Evolutionary conservation across 2,888 invertebrate genomes (phyloP).

Genomic region (Rambutsinella grinnellia): DNA sequence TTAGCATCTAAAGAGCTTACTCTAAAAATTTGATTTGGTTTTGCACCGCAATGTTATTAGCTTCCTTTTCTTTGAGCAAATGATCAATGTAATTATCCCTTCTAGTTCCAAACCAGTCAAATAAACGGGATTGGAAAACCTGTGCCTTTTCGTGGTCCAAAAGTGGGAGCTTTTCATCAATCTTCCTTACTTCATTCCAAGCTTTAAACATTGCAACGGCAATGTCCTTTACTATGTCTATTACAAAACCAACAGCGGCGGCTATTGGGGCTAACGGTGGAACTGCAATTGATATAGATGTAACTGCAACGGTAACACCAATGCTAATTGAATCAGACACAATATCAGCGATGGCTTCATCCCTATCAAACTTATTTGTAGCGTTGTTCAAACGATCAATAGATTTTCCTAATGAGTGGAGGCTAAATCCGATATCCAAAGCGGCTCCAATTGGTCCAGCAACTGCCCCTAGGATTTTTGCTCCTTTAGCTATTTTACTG

Average conservation of each 20-base stretch:
- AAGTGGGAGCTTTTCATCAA: conserved; percentile 16
- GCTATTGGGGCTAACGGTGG: conserved; percentile 30
- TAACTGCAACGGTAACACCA: conserved; percentile 22
- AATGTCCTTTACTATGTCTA: neutral
- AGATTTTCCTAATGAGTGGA: conserved; percentile 6
- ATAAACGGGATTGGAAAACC: neutral
- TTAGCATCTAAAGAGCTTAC: too few relatives aligned
- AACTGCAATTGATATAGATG: conserved; percentile 21
- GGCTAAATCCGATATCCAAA: conserved; percentile 22
- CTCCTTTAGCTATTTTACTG: neutral
- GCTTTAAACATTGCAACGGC: conserved; percentile 8
- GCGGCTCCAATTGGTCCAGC: conserved; percentile 27
- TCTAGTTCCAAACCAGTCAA: conserved; percentile 14
- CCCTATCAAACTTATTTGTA: conserved; percentile 20
- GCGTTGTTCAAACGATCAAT: neutral
- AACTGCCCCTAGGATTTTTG: neutral
- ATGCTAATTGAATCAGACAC: conserved; percentile 33
- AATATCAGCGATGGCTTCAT: conserved; percentile 54
- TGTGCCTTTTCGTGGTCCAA: conserved; percentile 19
- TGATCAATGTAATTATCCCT: conserved; percentile 23
- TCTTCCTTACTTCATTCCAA: conserved; percentile 17
- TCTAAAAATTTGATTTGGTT: conserved; percentile 7
- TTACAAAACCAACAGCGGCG: conserved; percentile 3
- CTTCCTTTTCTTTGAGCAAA: conserved; percentile 9
- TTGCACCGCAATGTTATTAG: conserved; percentile 29